Base-by-base conservation (phyloP, 2,888 invertebrate genomes). In the Eupeodes luniger region DNA sequence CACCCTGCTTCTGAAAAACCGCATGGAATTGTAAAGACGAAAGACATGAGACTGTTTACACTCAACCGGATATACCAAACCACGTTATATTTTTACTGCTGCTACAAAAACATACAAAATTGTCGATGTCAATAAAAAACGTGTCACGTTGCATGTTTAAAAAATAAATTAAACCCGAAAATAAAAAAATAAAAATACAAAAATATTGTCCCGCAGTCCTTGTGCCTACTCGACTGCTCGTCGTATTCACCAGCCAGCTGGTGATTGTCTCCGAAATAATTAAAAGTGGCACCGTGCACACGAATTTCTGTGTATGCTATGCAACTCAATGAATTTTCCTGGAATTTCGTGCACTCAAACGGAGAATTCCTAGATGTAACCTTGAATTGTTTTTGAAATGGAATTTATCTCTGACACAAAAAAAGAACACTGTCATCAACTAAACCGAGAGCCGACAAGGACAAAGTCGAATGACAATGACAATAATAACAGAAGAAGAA, bases 231-330 rank as follows among this genome's bases (percentile, higher is more conserved):
- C 27, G 27, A 27, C 27, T 27, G 27, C 27, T 27, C 2, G 27
- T 27, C 27, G 27, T 27, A 27, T 27, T 5, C 36, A 55, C 7
- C 55, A 40, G 47, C 67, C 85, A 81, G 85, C 75, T 87, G 79
- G 80, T 80, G 79, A 83, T 76, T 87, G 59, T 80, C 76, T 80
- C 76, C 51, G 47, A 79, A 79, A 83, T 79, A 83, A 87, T 87
- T 87, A 87, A 79, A 80, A 83, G 16, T 70, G 36, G 51, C 81
- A 74, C 36, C 49, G 55, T 19, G 64, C 72, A 51, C 19, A 59
- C 36, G 44, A 44, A 69, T 34, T 34, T 59, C 27, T 55, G 55
- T 47, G 2, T 11, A 44, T 75, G 69, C 34, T 11, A 44, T 75
- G 69, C 34, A 67, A 59, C 36, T 77, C 51, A 16, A 44, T 67